phyloP scores from a whole-genome alignment of 2,888 invertebrate species.

The Anarsia innoxiella region DNA sequence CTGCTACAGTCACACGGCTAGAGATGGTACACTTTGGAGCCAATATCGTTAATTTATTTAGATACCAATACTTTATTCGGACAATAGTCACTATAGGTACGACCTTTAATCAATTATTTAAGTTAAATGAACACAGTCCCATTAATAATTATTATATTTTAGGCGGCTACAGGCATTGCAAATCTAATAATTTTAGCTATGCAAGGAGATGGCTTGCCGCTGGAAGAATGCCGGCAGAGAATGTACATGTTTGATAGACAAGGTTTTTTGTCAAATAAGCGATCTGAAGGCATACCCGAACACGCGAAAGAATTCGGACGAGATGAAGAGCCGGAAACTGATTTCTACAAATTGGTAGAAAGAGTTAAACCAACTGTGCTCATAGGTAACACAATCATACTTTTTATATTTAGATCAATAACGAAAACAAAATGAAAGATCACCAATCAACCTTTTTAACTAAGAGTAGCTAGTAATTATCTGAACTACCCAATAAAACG shows the following conservation, averaged over 20 bases:
- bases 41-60: too few species aligned
- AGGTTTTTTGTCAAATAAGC: constrained; percentile 83
- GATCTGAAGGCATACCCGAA: constrained; percentile 75
- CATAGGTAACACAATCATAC: constrained; percentile 86
- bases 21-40: too few species aligned
- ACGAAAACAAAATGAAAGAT: too few species aligned
- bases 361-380: constrained; percentile 86
- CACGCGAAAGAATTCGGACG: constrained; percentile 81
- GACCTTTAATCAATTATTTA: too few species aligned
- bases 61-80: too few species aligned
- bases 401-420: too few species aligned
- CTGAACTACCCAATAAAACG: too few species aligned
- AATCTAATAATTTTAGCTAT: constrained; percentile 89
- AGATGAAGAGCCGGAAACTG: constrained; percentile 81
- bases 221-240: constrained; percentile 80
- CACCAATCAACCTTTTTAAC: too few species aligned
- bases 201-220: constrained; percentile 74
- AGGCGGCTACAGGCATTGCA: constrained; percentile 93
- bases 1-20: too few species aligned
- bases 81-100: too few species aligned
- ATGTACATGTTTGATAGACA: constrained; percentile 95
- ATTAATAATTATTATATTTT: constrained; percentile 13
- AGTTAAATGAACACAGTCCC: too few species aligned
- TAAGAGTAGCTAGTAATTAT: too few species aligned
- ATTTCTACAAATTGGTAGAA: constrained; percentile 83